phyloP scores from a whole-genome alignment of 2,888 invertebrate genomes.

The Hypselothyrea guttata region DNA sequence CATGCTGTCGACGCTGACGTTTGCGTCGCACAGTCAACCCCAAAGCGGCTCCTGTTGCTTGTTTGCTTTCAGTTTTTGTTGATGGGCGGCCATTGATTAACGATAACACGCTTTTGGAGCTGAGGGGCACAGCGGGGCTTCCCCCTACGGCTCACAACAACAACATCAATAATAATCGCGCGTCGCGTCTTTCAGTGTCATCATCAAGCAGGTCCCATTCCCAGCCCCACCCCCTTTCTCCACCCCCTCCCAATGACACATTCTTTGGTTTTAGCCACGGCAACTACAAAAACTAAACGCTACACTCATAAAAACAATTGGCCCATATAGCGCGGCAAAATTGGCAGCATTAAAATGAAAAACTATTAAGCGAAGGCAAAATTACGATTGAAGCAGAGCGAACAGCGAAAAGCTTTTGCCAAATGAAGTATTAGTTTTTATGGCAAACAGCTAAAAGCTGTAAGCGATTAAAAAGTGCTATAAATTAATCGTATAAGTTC shows the following conservation, averaged over 20 bases:
- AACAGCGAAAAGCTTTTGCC: slow-evolving; percentile 3
- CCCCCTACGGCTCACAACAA: no score
- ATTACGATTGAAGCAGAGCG: not conserved
- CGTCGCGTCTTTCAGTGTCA: slow-evolving; percentile 57
- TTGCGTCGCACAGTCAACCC: slow-evolving; percentile 33
- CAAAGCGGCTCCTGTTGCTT: slow-evolving; percentile 68
- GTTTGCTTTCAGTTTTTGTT: slow-evolving; percentile 62
- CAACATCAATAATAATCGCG: slow-evolving; percentile 19
- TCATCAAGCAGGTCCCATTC: slow-evolving; percentile 56
- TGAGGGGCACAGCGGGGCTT: not conserved
- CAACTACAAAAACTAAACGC: slow-evolving; percentile 20
- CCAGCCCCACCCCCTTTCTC: slow-evolving; percentile 32
- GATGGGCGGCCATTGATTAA: slow-evolving; percentile 74
- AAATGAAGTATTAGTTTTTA: not conserved
- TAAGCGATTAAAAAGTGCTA: no score
- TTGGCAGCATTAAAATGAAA: not conserved
- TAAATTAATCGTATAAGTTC: no score
- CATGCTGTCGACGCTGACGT: slow-evolving; percentile 11
- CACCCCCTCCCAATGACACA: no score
- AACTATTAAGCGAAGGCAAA: slow-evolving; percentile 2
- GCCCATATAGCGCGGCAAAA: not conserved
- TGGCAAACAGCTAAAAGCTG: no score
- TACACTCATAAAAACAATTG: slow-evolving; percentile 51
- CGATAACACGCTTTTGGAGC: slow-evolving; percentile 56
- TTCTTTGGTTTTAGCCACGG: slow-evolving; percentile 23